These are phyloP conservation scores for Bombus waltoni DNA, from an alignment of 1,140 invertebrate genomes.

Conservation along the genomic window DNA sequence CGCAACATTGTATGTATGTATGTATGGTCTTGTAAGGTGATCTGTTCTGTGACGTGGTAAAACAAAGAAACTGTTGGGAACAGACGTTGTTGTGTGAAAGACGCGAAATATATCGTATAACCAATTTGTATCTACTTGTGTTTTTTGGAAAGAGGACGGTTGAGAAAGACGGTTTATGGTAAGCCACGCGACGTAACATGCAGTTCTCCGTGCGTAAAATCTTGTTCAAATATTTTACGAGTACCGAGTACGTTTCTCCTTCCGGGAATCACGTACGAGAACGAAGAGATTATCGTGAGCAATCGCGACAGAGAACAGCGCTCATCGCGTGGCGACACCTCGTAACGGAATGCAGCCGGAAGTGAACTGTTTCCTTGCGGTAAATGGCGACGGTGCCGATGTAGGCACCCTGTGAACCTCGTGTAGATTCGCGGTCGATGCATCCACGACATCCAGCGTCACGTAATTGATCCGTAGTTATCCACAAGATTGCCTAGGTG, in stretches of 20 bases:
- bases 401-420: neutral
- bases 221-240: neutral
- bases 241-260: neutral
- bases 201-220: too few species aligned
- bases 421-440: neutral
- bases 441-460: neutral
- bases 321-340: neutral
- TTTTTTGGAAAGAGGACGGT: too few species aligned
- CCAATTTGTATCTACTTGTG: too few species aligned
- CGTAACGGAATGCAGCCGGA: neutral
- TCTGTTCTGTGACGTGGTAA: too few species aligned
- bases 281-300: neutral
- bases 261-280: neutral
- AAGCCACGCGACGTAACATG: too few species aligned
- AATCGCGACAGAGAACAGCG: neutral
- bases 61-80: too few species aligned
- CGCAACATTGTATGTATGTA: too few species aligned
- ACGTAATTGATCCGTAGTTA: constrained; percentile 5
- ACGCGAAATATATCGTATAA: too few species aligned
- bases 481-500: neutral
- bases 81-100: too few species aligned
- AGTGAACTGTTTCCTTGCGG: constrained; percentile 1
- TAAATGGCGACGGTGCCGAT: neutral
- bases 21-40: too few species aligned
- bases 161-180: too few species aligned